These are phyloP conservation scores for Lemur catta DNA, from an alignment of 2,797 vertebrate species.

Conservation along the genomic window DNA sequence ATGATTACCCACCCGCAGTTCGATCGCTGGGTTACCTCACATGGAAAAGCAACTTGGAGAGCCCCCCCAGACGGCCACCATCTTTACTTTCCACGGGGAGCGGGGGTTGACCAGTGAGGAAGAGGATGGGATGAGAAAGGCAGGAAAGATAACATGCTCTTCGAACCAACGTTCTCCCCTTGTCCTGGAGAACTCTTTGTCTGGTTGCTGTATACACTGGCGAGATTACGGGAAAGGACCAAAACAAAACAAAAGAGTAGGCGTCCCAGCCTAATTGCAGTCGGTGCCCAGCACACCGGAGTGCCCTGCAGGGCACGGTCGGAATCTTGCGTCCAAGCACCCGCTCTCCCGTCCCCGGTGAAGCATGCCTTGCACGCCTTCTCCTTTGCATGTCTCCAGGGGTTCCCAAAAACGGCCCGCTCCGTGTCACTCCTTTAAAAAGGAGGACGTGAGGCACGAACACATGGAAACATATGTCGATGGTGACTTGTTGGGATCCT, in stretches of 20 bases:
- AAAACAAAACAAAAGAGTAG: constrained; percentile 69
- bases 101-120: background rate
- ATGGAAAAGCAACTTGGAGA: constrained; percentile 54
- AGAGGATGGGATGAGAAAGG: background rate
- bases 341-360: background rate
- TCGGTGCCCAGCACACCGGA: background rate
- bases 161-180: background rate
- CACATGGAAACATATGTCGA: constrained; percentile 27
- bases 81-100: constrained; percentile 43
- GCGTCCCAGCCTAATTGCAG: constrained; percentile 41
- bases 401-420: background rate
- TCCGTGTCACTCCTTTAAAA: constrained; percentile 13
- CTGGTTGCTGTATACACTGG: constrained; percentile 38
- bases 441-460: constrained; percentile 23
- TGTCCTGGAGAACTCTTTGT: constrained; percentile 72
- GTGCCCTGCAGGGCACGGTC: background rate
- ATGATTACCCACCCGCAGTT: background rate
- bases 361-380: constrained; percentile 6
- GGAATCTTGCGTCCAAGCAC: background rate
- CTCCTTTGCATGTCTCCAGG: constrained; percentile 32
- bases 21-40: background rate
- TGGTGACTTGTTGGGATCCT: constrained; percentile 16
- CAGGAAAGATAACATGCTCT: constrained; percentile 12
- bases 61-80: constrained; percentile 19
- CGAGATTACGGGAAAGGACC: constrained; percentile 36